phyloP scores from a whole-genome alignment of 1,140 invertebrate species.

The Leptinotarsa lineolata region DNA sequence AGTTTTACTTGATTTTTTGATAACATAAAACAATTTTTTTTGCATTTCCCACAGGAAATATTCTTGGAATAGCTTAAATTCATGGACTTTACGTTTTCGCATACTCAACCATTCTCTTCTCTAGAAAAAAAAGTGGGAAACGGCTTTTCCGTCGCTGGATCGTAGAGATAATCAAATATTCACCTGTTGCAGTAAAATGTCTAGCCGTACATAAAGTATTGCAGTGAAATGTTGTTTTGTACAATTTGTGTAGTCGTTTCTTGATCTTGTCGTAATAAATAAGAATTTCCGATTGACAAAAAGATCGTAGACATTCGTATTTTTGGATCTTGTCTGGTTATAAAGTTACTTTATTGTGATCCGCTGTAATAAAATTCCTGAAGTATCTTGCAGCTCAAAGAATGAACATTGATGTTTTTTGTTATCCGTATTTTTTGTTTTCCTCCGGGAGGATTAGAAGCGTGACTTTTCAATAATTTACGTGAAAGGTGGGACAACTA shows the following conservation, averaged over 20 bases:
- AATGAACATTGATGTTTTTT: neutral
- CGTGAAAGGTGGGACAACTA: neutral
- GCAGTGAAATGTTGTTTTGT: slow-evolving; percentile 7
- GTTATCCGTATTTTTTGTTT: neutral
- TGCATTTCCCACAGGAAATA: too few relatives aligned
- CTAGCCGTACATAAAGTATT: neutral
- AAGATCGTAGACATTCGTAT: neutral
- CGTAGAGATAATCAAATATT: slow-evolving; percentile 19
- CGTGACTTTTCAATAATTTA: neutral
- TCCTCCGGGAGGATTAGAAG: neutral
- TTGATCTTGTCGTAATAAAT: neutral
- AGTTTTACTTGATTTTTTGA: too few relatives aligned
- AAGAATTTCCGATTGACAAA: slow-evolving; percentile 8
- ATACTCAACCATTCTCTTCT: neutral
- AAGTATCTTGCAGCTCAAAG: neutral
- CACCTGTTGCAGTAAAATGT: slow-evolving; percentile 16
- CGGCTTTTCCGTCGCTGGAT: slow-evolving; percentile 1
- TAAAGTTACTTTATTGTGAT: neutral
- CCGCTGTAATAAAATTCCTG: slow-evolving; percentile 5
- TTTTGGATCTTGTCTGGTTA: slow-evolving; percentile 1
- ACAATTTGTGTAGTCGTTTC: slow-evolving; percentile 4
- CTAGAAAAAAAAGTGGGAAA: neutral
- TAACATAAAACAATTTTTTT: too few relatives aligned
- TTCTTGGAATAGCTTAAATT: too few relatives aligned
- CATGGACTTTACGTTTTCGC: too few relatives aligned